phyloP scores from a whole-genome alignment of 2,888 invertebrate genomes.

The Xanthia icteritia region DNA sequence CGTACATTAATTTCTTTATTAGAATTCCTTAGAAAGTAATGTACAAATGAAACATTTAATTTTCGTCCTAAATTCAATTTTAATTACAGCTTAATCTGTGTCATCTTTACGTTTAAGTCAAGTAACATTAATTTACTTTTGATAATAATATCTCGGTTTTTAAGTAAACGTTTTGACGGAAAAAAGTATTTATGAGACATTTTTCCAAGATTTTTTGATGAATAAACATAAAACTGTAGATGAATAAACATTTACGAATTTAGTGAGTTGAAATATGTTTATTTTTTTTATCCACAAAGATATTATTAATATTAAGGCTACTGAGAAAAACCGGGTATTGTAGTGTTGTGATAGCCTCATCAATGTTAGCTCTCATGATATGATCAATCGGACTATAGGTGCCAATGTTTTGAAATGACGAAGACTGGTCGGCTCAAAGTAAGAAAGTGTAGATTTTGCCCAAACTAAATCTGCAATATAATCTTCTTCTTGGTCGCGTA shows the following conservation, averaged over 20 bases:
- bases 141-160: slow-evolving; percentile 36
- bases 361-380: no score
- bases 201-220: background rate
- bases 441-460: background rate
- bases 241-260: background rate
- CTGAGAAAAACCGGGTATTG: background rate
- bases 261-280: background rate
- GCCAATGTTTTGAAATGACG: no score
- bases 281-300: no score
- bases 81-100: slow-evolving; percentile 60
- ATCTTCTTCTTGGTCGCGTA: background rate
- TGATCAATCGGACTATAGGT: background rate
- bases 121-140: slow-evolving; percentile 55
- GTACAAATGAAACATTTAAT: slow-evolving; percentile 44
- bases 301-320: background rate
- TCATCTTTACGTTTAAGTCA: slow-evolving; percentile 38
- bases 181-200: background rate
- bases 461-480: background rate
- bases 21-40: slow-evolving; percentile 34
- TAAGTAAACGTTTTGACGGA: background rate
- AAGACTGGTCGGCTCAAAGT: background rate
- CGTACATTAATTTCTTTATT: slow-evolving; percentile 43
- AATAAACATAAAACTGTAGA: background rate
- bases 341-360: no score
- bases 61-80: slow-evolving; percentile 52